Conservation (phyloP, 2,113 vertebrate species). For the Rhineura floridana region DNA sequence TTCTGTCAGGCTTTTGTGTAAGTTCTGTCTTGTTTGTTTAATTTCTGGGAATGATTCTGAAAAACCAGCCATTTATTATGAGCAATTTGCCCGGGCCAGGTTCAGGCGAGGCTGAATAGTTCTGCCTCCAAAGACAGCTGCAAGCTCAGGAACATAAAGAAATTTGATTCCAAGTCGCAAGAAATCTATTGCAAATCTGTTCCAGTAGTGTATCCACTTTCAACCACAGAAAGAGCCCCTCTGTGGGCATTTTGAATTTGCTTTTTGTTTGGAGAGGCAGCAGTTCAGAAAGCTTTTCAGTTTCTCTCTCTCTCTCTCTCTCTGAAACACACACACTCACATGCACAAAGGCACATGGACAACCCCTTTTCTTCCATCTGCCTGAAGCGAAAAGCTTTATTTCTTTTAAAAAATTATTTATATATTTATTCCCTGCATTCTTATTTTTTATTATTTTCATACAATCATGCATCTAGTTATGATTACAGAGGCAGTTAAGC, state of each 20-base stretch:
- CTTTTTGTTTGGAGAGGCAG: not conserved
- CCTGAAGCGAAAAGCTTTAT: not conserved
- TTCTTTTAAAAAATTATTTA: not conserved
- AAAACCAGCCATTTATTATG: not conserved
- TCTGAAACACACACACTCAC: not conserved
- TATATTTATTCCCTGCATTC: not conserved
- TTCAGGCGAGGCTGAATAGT: not conserved
- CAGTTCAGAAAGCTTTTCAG: not conserved
- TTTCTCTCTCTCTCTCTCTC: not conserved
- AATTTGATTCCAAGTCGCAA: not conserved
- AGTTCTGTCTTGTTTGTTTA: not conserved
- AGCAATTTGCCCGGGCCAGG: not conserved
- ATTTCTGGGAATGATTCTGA: not conserved
- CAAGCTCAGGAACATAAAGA: not conserved
- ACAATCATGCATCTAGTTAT: not conserved
- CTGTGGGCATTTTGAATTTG: not conserved
- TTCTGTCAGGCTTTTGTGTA: not conserved
- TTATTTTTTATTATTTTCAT: too few species aligned
- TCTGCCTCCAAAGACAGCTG: rapidly evolving
- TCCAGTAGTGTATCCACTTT: constrained; percentile 11
- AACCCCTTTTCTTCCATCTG: not conserved
- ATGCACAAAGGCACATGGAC: not conserved
- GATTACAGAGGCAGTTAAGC: not conserved
- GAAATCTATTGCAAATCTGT: not conserved
- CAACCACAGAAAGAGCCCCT: not conserved